These are phyloP conservation scores for Leptinotarsa peninsularis DNA, from an alignment of 2,888 invertebrate species.

Conservation along the genomic window DNA sequence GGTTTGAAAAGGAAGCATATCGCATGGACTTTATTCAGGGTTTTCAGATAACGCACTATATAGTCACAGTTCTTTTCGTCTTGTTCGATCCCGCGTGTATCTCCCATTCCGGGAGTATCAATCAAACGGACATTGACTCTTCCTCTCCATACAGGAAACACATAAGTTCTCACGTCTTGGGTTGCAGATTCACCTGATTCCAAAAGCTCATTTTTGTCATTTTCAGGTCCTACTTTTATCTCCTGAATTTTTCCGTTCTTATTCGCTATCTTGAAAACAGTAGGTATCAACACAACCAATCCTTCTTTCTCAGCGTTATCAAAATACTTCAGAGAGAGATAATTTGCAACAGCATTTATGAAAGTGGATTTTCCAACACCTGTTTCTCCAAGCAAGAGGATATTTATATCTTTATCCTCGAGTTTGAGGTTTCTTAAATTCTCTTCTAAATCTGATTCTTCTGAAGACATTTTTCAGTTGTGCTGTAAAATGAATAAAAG, in stretches of 20 bases:
- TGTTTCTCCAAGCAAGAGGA: constrained; percentile 60
- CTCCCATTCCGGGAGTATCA: constrained; percentile 61
- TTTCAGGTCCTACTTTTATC: constrained; percentile 49
- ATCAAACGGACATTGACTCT: constrained; percentile 55
- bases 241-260: constrained; percentile 47
- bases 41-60: constrained; percentile 55
- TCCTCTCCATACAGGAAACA: constrained; percentile 45
- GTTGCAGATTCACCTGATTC: constrained; percentile 49
- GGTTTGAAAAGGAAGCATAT: constrained; percentile 58
- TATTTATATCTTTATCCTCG: constrained; percentile 51
- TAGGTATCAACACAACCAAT: constrained; percentile 55
- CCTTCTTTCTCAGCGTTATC: constrained; percentile 49
- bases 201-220: constrained; percentile 52
- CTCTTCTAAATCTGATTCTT: constrained; percentile 26
- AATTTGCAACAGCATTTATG: constrained; percentile 61
- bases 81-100: constrained; percentile 54
- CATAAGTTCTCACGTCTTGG: constrained; percentile 52
- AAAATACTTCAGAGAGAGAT: constrained; percentile 53
- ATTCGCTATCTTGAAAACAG: constrained; percentile 52
- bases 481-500: neutral
- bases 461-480: constrained; percentile 18
- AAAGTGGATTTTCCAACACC: constrained; percentile 64
- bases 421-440: constrained; percentile 26
- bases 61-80: constrained; percentile 53
- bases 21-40: constrained; percentile 56